Percentiles rank a stretch among this genome's conserved stretches.
These are phyloP conservation scores for Liparis tanakae DNA, from an alignment of 2,797 vertebrate species.

Conservation along the genomic window DNA sequence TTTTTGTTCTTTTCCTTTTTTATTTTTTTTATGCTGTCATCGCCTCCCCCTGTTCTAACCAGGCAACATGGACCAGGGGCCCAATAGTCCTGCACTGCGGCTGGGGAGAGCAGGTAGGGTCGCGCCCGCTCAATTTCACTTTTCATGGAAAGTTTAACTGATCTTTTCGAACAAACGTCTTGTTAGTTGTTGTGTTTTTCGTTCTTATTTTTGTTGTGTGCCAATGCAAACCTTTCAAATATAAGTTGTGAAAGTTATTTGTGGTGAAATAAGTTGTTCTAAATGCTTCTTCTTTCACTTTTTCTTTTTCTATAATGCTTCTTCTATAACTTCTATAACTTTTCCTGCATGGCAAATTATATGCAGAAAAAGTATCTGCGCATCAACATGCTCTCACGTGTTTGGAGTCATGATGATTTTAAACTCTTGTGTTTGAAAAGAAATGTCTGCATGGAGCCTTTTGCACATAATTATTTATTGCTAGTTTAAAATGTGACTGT, in stretches of 20 bases:
- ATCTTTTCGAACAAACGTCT: not conserved
- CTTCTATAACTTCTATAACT: conserved; percentile 11
- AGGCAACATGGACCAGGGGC: conserved; percentile 91
- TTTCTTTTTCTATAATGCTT: not conserved
- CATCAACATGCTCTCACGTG: not conserved
- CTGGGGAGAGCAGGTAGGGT: conserved; percentile 93
- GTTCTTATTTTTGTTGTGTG: not conserved
- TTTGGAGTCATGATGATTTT: not conserved
- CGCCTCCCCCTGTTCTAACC: conserved; percentile 75
- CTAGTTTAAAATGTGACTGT: not conserved
- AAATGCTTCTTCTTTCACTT: conserved; percentile 4
- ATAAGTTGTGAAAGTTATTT: conserved; percentile 4
- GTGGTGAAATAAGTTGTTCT: not conserved
- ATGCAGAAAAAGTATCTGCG: not conserved
- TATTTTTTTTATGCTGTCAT: conserved; percentile 69
- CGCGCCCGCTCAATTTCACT: conserved; percentile 34
- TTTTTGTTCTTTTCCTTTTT: conserved; percentile 77
- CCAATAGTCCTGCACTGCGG: conserved; percentile 87
- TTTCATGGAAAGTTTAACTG: not conserved
- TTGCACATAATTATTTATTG: not conserved
- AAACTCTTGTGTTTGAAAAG: not conserved
- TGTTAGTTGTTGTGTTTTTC: not conserved
- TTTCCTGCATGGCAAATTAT: not conserved
- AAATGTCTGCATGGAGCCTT: not conserved
- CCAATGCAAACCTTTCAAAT: conserved; percentile 12